Percentiles rank a stretch among this genome's conserved stretches.
Evolutionary conservation across 2,797 vertebrate genomes (phyloP).

Genomic region (Poeciliopsis infans): DNA sequence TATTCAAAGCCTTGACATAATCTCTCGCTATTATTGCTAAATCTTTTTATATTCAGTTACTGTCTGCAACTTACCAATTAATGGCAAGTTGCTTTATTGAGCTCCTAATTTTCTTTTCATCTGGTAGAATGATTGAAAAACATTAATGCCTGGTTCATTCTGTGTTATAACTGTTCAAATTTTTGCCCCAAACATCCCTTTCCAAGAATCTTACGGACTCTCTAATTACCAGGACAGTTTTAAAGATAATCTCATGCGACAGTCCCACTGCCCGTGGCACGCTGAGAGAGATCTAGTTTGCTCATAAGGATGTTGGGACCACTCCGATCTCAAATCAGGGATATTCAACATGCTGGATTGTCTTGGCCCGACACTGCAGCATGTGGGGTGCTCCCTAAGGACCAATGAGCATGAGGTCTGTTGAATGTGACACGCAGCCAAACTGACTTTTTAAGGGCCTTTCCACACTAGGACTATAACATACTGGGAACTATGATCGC

Average conservation of each 20-base stretch:
- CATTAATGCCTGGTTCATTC: too few species aligned
- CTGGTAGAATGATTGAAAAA: background rate
- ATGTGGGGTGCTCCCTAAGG: background rate
- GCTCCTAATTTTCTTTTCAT: background rate
- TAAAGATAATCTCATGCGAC: too few species aligned
- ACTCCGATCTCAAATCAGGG: background rate
- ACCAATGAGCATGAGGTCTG: background rate
- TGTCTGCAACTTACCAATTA: conserved; percentile 24
- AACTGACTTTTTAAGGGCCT: background rate
- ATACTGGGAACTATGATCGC: background rate
- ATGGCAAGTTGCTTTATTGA: conserved; percentile 6
- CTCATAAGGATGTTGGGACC: background rate
- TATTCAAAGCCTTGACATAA: conserved; percentile 52
- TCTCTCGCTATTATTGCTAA: conserved; percentile 32
- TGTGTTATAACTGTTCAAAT: too few species aligned
- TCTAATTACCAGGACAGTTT: too few species aligned
- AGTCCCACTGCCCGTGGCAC: background rate
- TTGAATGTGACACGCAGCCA: too few species aligned
- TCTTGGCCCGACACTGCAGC: background rate
- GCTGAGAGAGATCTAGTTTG: background rate
- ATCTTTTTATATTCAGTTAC: conserved; percentile 28
- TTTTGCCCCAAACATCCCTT: too few species aligned
- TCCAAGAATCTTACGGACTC: too few species aligned
- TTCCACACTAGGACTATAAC: background rate
- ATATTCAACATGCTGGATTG: background rate